phyloP scores from a whole-genome alignment of 2,888 invertebrate genomes.

The Catocala fraxini region DNA sequence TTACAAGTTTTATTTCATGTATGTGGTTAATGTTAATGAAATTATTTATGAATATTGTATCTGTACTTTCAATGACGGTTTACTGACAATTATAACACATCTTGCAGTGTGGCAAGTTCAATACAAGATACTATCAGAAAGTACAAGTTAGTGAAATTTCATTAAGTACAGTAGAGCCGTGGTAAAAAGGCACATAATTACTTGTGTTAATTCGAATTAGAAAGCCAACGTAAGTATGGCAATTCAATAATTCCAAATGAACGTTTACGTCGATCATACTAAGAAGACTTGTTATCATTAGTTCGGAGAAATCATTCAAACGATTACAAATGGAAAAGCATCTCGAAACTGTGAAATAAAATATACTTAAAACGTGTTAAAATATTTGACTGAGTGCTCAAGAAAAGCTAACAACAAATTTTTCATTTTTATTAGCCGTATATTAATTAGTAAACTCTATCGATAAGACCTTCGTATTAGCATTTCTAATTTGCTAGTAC shows the following conservation, averaged over 20 bases:
- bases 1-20: neutral
- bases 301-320: neutral
- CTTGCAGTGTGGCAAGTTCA: too few relatives aligned
- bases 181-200: neutral
- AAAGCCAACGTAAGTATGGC: conserved; percentile 4
- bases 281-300: neutral
- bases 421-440: too few relatives aligned
- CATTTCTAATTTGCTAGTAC: too few relatives aligned
- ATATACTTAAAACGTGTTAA: too few relatives aligned
- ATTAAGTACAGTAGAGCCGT: neutral
- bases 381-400: too few relatives aligned
- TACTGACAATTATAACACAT: too few relatives aligned
- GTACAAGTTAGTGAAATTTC: too few relatives aligned
- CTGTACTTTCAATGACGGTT: too few relatives aligned
- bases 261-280: neutral
- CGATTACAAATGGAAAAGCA: conserved; percentile 8
- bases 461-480: too few relatives aligned
- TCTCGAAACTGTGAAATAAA: neutral
- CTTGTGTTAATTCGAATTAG: conserved; percentile 8
- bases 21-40: neutral
- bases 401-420: too few relatives aligned
- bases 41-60: neutral
- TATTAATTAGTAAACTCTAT: too few relatives aligned
- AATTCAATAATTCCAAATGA: conserved; percentile 6
- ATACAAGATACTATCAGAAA: too few relatives aligned